Conservation (phyloP, 2,113 vertebrate species). For the Narcine bancroftii region DNA sequence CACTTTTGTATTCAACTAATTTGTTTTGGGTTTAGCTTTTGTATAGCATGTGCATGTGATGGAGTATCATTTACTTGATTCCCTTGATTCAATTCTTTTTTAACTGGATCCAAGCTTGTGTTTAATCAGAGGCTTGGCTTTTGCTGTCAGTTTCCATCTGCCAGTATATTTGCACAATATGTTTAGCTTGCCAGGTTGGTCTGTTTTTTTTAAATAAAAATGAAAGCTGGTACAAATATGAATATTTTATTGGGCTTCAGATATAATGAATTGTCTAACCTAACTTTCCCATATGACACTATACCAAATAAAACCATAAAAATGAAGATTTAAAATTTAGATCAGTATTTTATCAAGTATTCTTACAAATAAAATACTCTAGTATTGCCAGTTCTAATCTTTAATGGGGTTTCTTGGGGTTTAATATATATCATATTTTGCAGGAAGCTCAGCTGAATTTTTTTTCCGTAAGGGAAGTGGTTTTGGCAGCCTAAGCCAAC, state of each 20-base stretch:
- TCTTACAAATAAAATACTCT: no score
- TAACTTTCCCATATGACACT: neutral
- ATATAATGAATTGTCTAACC: no score
- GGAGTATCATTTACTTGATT: neutral
- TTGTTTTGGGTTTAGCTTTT: neutral
- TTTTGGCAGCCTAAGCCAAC: no score
- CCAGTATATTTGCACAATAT: neutral
- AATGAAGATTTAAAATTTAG: no score
- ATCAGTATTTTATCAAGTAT: no score
- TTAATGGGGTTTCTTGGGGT: neutral
- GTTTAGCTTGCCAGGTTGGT: neutral
- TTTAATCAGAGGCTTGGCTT: neutral
- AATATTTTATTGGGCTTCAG: neutral
- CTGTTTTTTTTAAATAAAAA: no score
- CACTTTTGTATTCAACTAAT: neutral
- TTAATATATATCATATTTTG: neutral
- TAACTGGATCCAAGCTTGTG: neutral
- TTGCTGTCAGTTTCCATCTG: neutral
- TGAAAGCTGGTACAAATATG: neutral
- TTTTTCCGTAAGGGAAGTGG: no score
- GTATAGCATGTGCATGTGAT: neutral
- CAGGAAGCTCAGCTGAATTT: neutral
- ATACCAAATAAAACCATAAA: no score
- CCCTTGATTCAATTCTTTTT: neutral
- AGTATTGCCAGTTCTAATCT: neutral